These are phyloP conservation scores for Proisotoma minuta DNA, from an alignment of 2,888 invertebrate genomes.

Conservation along the genomic window DNA sequence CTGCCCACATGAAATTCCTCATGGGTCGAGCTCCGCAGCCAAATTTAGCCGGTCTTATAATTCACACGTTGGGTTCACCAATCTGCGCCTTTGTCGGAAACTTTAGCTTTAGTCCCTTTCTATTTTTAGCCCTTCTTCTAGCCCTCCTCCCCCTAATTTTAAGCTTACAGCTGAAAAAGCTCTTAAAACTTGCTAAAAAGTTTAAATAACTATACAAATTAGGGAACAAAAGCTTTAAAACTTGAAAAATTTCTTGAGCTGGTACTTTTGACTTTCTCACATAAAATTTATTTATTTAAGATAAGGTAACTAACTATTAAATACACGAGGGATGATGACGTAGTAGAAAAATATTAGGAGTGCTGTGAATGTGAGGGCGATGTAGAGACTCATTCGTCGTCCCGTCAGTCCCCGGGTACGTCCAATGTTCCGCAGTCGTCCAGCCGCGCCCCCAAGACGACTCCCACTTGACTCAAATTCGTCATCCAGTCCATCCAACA, in stretches of 20 bases:
- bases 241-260: no score
- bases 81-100: constrained; percentile 39
- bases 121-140: no score
- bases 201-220: no score
- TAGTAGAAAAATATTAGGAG: constrained; percentile 43
- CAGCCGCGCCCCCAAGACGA: constrained; percentile 42
- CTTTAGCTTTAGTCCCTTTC: no score
- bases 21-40: constrained; percentile 42
- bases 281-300: no score
- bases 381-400: constrained; percentile 36
- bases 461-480: constrained; percentile 37
- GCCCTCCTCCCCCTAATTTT: no score
- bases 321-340: constrained; percentile 30
- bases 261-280: no score
- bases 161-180: no score
- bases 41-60: constrained; percentile 33
- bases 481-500: constrained; percentile 41
- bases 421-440: constrained; percentile 39
- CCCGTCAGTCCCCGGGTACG: constrained; percentile 40
- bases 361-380: constrained; percentile 38
- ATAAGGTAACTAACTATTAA: no score
- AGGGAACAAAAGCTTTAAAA: no score
- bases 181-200: no score
- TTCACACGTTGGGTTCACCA: constrained; percentile 39
- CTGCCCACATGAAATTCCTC: constrained; percentile 47